These are phyloP conservation scores for Coleophora deauratella DNA, from an alignment of 2,888 invertebrate genomes.

Conservation along the genomic window DNA sequence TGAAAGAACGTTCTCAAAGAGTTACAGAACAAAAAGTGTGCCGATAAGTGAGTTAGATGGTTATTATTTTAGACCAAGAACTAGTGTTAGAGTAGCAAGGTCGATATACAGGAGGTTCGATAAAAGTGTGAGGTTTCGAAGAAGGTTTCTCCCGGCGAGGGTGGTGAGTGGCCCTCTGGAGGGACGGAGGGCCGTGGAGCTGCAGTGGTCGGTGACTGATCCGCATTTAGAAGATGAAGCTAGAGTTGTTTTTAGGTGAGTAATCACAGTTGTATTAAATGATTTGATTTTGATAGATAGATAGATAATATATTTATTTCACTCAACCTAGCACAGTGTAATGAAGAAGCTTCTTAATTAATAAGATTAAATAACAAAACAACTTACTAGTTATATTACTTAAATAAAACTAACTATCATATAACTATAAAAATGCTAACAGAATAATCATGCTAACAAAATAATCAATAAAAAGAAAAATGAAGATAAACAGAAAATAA, in stretches of 20 bases:
- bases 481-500: no score
- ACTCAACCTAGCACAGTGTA: no score
- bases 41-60: conserved; percentile 24
- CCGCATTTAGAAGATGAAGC: conserved; percentile 46
- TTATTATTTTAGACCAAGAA: conserved; percentile 55
- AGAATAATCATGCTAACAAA: no score
- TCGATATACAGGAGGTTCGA: conserved; percentile 28
- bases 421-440: no score
- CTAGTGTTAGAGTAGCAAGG: conserved; percentile 35
- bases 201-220: conserved; percentile 57
- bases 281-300: no score
- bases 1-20: not conserved
- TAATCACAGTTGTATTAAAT: no score
- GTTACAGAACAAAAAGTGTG: conserved; percentile 27
- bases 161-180: conserved; percentile 51
- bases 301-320: no score
- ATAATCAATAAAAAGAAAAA: no score
- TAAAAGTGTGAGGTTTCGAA: conserved; percentile 36
- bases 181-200: conserved; percentile 34
- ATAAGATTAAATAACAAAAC: no score
- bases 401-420: no score
- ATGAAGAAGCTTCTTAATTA: no score
- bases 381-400: no score
- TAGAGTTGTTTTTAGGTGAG: conserved; percentile 69
- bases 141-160: conserved; percentile 44